These are phyloP conservation scores for Acromyrmex heyeri DNA, from an alignment of 1,140 invertebrate genomes.

Conservation along the genomic window DNA sequence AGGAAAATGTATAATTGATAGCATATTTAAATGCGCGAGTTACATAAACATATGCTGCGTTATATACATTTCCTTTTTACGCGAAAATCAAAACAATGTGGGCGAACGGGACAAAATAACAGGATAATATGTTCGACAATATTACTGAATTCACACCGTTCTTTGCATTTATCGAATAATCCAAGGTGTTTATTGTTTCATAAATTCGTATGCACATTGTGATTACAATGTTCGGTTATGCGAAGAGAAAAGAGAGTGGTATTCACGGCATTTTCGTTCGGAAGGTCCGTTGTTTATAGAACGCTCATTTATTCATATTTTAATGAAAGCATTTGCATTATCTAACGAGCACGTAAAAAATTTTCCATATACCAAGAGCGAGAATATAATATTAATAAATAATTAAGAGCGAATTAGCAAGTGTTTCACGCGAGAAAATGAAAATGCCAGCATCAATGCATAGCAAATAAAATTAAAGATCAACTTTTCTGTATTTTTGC, in stretches of 20 bases:
- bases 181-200: constrained; percentile 44
- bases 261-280: constrained; percentile 1
- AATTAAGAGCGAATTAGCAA: constrained; percentile 4
- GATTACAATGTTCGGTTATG: constrained; percentile 18
- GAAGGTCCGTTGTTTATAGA: constrained; percentile 20
- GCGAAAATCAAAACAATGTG: constrained; percentile 10
- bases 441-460: neutral
- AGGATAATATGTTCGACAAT: neutral
- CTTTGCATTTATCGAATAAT: constrained; percentile 42
- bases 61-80: constrained; percentile 14
- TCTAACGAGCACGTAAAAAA: constrained; percentile 4
- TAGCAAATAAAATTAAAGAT: neutral
- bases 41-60: neutral
- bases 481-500: neutral
- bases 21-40: constrained; percentile 21
- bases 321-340: constrained; percentile 32
- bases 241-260: neutral
- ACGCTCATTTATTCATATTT: neutral
- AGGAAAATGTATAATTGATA: neutral
- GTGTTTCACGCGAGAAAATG: neutral
- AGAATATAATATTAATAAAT: neutral
- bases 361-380: neutral
- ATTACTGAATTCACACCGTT: neutral
- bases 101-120: neutral
- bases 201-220: constrained; percentile 25